A percentile compares a stretch with the other conserved stretches of the same genome.
Evolutionary conservation across 2,888 invertebrate genomes (phyloP).

Genomic region (Meta bourneti): DNA sequence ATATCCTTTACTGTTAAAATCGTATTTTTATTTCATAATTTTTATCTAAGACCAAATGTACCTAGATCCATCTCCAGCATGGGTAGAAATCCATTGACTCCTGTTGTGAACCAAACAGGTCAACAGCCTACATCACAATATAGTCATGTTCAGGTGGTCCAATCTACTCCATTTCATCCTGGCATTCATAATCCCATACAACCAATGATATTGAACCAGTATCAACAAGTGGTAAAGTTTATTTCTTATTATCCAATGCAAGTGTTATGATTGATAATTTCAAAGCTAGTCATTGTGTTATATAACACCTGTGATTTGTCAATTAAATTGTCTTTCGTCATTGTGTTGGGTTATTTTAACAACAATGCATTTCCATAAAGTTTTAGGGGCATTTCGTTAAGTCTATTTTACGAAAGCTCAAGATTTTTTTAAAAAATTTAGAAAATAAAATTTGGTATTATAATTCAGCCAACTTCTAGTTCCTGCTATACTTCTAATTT

Average conservation of each 20-base stretch:
- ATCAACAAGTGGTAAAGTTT: slow-evolving; percentile 37
- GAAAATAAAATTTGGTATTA: too few relatives aligned
- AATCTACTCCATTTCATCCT: slow-evolving; percentile 1
- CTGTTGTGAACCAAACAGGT: slow-evolving; percentile 61
- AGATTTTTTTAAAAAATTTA: too few relatives aligned
- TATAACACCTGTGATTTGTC: too few relatives aligned
- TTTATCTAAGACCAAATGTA: slow-evolving; percentile 29
- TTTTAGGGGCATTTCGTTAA: background rate
- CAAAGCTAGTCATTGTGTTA: too few relatives aligned
- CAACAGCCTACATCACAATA: slow-evolving; percentile 46
- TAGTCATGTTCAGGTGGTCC: slow-evolving; percentile 43
- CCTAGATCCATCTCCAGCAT: slow-evolving; percentile 42
- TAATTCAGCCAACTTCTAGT: too few relatives aligned
- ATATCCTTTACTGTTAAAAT: too few relatives aligned
- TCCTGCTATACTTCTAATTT: too few relatives aligned
- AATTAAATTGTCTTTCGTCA: background rate
- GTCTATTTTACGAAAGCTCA: background rate
- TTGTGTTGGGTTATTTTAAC: background rate
- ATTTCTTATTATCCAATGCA: background rate
- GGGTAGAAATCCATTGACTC: slow-evolving; percentile 27
- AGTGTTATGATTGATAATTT: too few relatives aligned
- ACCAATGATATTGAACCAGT: slow-evolving; percentile 21
- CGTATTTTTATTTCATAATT: slow-evolving; percentile 18
- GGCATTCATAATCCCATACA: background rate
- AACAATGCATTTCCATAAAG: too few relatives aligned